A percentile compares a stretch with the other conserved stretches of the same genome.
Conservation (phyloP, 2,113 vertebrate species). For the Oncorhynchus mykiss region DNA sequence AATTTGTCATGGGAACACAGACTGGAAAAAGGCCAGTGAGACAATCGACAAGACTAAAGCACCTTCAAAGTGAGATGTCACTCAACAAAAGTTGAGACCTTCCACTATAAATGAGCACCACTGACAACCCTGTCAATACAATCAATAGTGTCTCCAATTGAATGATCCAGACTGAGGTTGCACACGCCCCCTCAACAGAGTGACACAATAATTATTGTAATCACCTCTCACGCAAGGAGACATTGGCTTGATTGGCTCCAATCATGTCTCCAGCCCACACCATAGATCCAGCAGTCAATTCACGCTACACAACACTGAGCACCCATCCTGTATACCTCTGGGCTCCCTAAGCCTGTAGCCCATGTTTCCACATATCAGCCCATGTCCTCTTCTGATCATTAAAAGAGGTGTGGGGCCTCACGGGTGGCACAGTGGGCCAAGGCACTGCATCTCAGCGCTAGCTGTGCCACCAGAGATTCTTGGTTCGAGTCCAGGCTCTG, state of each 20-base stretch:
- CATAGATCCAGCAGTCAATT: background rate
- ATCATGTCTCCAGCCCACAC: background rate
- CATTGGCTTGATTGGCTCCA: background rate
- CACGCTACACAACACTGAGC: conserved; percentile 16
- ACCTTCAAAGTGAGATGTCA: background rate
- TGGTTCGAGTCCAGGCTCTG: too few relatives aligned
- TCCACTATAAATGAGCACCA: too few relatives aligned
- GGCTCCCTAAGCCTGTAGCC: background rate
- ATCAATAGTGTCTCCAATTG: background rate
- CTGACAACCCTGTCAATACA: background rate
- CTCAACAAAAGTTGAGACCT: too few relatives aligned
- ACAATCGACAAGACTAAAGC: too few relatives aligned
- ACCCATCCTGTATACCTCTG: conserved; percentile 10
- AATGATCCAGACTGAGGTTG: background rate
- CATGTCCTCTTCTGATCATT: conserved; percentile 30
- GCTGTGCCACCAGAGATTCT: too few relatives aligned
- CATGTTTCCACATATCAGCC: background rate
- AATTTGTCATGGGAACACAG: too few relatives aligned
- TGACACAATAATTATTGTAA: background rate
- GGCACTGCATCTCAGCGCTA: too few relatives aligned
- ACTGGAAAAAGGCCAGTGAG: too few relatives aligned
- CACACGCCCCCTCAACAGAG: background rate
- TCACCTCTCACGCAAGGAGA: background rate
- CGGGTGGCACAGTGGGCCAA: too few relatives aligned
- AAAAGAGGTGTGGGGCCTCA: conserved; percentile 8